phyloP scores from a whole-genome alignment of 2,113 vertebrate genomes.

The Nannospalax galili region DNA sequence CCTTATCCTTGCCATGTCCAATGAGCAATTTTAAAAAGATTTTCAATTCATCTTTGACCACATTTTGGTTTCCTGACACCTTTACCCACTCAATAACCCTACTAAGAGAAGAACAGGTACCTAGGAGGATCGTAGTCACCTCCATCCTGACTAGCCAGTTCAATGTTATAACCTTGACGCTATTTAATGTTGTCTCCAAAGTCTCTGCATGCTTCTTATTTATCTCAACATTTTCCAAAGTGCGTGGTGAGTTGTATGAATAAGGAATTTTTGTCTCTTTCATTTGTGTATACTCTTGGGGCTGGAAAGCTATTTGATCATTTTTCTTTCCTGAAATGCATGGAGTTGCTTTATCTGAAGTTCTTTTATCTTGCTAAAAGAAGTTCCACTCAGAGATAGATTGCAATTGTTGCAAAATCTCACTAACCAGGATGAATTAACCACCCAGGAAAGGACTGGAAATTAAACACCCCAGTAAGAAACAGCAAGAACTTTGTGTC shows the following conservation, averaged over 20 bases:
- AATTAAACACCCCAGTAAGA: background rate
- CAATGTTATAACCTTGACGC: background rate
- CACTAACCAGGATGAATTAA: background rate
- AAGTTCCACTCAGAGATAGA: background rate
- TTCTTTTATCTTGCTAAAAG: background rate
- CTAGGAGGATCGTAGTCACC: background rate
- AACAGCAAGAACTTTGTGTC: background rate
- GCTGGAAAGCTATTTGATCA: background rate
- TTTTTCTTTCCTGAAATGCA: background rate
- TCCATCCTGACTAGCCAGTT: background rate
- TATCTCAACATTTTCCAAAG: background rate
- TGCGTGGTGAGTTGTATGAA: background rate
- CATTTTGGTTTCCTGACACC: background rate
- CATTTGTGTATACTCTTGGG: background rate
- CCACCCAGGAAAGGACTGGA: too few species aligned
- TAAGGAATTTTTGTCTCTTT: background rate
- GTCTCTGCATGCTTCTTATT: background rate
- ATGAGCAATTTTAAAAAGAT: background rate
- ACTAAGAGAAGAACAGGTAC: background rate
- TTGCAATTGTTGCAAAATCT: background rate
- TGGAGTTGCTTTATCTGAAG: too few species aligned
- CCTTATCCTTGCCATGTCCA: background rate
- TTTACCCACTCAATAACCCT: background rate
- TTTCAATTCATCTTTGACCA: background rate
- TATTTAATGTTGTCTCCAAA: background rate